Evolutionary conservation across 2,888 invertebrate species (phyloP), one percentile per base, ranked within the genome.

Genomic region (Drosophila acutilabella): DNA sequence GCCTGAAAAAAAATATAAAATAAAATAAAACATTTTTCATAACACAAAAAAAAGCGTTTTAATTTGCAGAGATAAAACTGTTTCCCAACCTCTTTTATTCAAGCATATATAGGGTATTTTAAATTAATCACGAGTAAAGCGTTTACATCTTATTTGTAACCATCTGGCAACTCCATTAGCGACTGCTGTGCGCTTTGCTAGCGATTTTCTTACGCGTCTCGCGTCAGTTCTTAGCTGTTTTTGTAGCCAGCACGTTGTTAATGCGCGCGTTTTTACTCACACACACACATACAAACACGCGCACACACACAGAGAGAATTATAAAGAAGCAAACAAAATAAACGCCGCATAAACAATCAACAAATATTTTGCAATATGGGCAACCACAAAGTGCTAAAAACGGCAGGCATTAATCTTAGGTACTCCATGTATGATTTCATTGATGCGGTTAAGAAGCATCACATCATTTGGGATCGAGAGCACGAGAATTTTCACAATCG

Each of bases 351-450:
- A 59, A 58, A 69, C 40, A 57, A 71, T 10, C 38, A 14, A 16
- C 41, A 18, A 14, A 13, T 48, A 33, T 47, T 40, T 54, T 44
- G 38, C 48, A 51, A 88, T 89, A 88, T 89, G 84, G 84, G 84
- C 11, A 86, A 86, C 40, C 80, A 83, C 52, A 88, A 84, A 57
- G 75, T 80, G 16, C n/a, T 89, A 0, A 80, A 83, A 60, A 75
- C 80, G 2, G 78, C 84, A 10, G 85, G 83, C 26, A 67, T 44
- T 11, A 81, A 84, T 36, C 20, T 78, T 1, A 59, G 78, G 1
- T 89, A 86, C 40, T 85, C 86, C 2, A 87, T 89, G 80, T 83
- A 83, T 36, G 86, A 90, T 44, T 89, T 89, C 6, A 87, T 89
- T 30, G 75, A 83, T 8, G 78, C 86, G 2, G 79, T 89, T 1